These are phyloP conservation scores for Ardeotis arabs DNA, from an alignment of 2,113 vertebrate genomes.

Conservation along the genomic window DNA sequence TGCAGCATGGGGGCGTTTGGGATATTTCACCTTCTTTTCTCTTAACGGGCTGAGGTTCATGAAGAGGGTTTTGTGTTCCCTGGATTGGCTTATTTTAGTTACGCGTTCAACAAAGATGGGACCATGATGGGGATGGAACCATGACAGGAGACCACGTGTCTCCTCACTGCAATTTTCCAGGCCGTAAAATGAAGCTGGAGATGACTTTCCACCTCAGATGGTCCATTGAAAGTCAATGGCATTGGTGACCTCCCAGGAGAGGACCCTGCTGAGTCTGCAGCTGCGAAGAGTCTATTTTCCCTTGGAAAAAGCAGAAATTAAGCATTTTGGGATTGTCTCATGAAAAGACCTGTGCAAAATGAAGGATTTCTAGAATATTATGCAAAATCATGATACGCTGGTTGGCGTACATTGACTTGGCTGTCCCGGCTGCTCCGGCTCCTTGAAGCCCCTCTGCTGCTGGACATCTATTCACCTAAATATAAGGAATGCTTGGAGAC, in stretches of 20 bases:
- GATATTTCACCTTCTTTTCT: neutral
- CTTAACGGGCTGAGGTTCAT: neutral
- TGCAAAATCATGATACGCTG: neutral
- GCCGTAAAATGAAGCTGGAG: neutral
- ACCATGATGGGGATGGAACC: neutral
- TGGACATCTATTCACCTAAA: neutral
- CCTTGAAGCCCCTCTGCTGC: neutral
- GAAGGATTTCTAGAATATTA: neutral
- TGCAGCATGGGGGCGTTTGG: neutral
- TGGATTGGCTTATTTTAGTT: neutral
- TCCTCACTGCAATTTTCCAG: neutral
- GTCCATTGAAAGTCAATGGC: neutral
- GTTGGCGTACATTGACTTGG: fast-evolving
- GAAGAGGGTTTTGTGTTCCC: neutral
- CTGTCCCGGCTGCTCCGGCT: neutral
- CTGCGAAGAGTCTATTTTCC: fast-evolving
- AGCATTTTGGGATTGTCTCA: neutral
- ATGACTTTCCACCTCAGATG: neutral
- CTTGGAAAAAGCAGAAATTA: neutral
- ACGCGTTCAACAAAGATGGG: fast-evolving
- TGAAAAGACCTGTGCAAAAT: neutral
- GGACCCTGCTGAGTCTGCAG: neutral
- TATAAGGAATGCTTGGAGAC: neutral
- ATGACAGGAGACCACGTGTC: fast-evolving
- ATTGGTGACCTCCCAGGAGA: neutral